phyloP scores from a whole-genome alignment of 2,797 vertebrate species.

The Todus mexicanus region DNA sequence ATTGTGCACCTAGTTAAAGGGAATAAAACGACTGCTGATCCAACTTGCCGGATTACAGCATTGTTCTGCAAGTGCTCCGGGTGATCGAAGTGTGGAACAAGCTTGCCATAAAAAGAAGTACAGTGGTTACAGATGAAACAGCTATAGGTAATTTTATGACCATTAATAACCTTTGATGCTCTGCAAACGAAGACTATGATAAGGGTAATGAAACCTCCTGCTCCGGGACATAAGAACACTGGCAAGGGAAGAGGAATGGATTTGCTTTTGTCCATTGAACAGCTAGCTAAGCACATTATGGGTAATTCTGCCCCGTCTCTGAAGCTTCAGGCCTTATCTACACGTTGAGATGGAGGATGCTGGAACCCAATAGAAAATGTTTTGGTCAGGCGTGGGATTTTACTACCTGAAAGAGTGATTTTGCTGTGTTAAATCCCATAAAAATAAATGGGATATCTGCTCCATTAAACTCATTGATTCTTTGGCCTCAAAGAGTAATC shows the following conservation, averaged over 20 bases:
- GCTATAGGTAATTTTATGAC: slow-evolving; percentile 16
- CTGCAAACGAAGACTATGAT: background rate
- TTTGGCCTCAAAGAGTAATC: background rate
- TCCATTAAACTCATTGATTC: background rate
- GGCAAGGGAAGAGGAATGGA: background rate
- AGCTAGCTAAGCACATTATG: background rate
- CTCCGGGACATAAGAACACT: background rate
- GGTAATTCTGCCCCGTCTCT: background rate
- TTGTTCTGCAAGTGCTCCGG: background rate
- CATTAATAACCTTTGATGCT: slow-evolving; percentile 28
- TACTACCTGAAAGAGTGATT: background rate
- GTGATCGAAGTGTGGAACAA: background rate
- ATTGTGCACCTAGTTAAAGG: background rate
- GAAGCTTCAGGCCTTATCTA: background rate
- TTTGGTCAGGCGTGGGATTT: background rate
- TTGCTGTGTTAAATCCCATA: background rate
- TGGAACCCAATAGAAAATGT: background rate
- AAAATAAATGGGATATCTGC: slow-evolving; percentile 22
- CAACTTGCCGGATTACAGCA: background rate
- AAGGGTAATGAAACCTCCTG: slow-evolving; percentile 37
- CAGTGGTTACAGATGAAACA: background rate
- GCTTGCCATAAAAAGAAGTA: background rate
- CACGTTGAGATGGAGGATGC: background rate
- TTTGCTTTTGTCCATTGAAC: background rate
- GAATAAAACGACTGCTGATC: slow-evolving; percentile 10